Percentiles rank a stretch among this genome's conserved stretches.
Evolutionary conservation across 2,113 vertebrate species (phyloP).

Genomic region (Anoura caudifer): DNA sequence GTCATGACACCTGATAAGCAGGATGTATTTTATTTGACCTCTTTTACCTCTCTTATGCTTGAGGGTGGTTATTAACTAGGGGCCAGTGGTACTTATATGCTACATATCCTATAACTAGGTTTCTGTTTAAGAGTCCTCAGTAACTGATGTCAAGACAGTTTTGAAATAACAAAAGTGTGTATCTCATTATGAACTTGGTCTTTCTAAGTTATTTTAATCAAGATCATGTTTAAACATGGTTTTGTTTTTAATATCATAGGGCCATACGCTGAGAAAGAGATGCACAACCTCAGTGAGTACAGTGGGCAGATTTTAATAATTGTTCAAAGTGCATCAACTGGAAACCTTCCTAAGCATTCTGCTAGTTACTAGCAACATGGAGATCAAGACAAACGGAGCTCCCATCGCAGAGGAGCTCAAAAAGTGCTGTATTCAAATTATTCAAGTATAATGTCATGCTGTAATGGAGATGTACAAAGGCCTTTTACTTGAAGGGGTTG

Average conservation of each 20-base stretch:
- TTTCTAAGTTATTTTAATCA: background rate
- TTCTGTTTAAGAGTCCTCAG: background rate
- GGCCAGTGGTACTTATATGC: background rate
- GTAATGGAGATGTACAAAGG: background rate
- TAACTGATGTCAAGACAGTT: background rate
- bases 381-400: background rate
- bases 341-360: background rate
- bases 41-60: background rate
- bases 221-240: background rate
- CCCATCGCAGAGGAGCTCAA: background rate
- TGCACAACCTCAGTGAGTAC: background rate
- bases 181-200: background rate
- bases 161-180: background rate
- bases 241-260: background rate
- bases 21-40: background rate
- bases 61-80: background rate
- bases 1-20: background rate
- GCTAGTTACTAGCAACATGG: background rate
- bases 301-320: background rate
- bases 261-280: background rate
- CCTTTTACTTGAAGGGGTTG: background rate
- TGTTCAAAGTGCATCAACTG: background rate
- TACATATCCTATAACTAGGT: background rate
- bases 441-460: background rate
- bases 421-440: slow-evolving; percentile 19